Base-by-base conservation (phyloP, 1,140 invertebrate species). In the Calephelis nemesis region DNA sequence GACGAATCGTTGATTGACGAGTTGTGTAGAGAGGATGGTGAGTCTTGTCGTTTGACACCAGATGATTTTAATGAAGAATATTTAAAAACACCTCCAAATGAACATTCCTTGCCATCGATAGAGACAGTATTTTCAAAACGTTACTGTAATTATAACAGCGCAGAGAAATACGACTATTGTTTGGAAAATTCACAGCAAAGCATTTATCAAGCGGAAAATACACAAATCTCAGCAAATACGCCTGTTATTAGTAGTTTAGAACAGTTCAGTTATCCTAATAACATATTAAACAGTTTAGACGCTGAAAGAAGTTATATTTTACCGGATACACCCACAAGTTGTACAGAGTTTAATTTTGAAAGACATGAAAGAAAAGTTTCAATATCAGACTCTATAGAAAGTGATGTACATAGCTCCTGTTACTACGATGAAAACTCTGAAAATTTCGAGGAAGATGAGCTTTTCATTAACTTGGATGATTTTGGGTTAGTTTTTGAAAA, bases 81-180 rank as follows among this genome's bases (percentile, higher is more conserved):
- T 69, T 75, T 87, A 54, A 77, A 79, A 58, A 68, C 78, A 30
- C 69, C 76, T 10, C 63, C 68, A 42, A 78, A 80, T 67, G 86
- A 92, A n/a, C 84, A 84, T 74, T 75, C 81, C 15, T 68, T 92
- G 48, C 92, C 92, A 4, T 87, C 92, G 0, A 87, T 92, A 63
- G 92, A 92, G 60, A 91, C 90, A n/a, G 91, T 84, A 7, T 92
- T 92, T 76, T 88, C 91, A 4, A 92, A 91, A 67, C 81, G 87
- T 7, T 92, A 90, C 65, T 85, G 85, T 60, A 90, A 85, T 70
- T 90, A 81, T 63, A 86, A 78, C 69, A 85, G 81, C 52, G 85
- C 88, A 69, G 77, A 84, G 63, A 60, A 60, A 60, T 39, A 73
- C 11, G 54, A 42, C 30, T 15, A 39, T n/a, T n/a, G 12, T n/a